Percentiles rank a stretch among this genome's conserved stretches.
phyloP scores from a whole-genome alignment of 2,113 vertebrate species.

The Charina bottae region DNA sequence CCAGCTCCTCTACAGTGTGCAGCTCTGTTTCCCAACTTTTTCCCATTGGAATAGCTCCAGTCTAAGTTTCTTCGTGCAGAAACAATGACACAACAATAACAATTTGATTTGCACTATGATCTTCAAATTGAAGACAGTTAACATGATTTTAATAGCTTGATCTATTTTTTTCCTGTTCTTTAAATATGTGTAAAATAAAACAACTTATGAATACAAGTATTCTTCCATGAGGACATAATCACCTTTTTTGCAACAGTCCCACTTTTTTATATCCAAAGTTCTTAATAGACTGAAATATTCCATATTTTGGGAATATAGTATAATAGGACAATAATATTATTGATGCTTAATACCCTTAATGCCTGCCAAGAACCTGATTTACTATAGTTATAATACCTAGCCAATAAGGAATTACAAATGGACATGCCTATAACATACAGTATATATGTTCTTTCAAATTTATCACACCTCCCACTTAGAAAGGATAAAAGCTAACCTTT shows the following conservation, averaged over 20 bases:
- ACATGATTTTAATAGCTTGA: background rate
- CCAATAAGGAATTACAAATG: too few relatives aligned
- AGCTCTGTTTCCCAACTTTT: background rate
- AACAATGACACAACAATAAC: background rate
- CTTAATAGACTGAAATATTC: background rate
- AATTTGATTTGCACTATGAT: background rate
- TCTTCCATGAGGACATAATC: background rate
- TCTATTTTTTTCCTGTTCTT: background rate
- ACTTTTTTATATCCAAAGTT: background rate
- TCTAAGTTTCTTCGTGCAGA: background rate
- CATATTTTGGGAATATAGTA: too few relatives aligned
- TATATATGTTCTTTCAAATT: too few relatives aligned
- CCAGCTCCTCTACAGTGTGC: background rate
- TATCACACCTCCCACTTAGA: too few relatives aligned
- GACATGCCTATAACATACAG: too few relatives aligned
- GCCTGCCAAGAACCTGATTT: too few relatives aligned
- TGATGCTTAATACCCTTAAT: too few relatives aligned
- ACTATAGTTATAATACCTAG: too few relatives aligned
- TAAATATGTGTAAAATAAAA: background rate
- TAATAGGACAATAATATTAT: too few relatives aligned
- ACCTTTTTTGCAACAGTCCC: background rate
- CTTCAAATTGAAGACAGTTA: background rate
- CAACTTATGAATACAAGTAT: background rate
- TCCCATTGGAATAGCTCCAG: background rate
- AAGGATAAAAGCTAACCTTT: too few relatives aligned